Conservation (phyloP, 2,888 invertebrate genomes). For the Sarcophaga rosellei region DNA sequence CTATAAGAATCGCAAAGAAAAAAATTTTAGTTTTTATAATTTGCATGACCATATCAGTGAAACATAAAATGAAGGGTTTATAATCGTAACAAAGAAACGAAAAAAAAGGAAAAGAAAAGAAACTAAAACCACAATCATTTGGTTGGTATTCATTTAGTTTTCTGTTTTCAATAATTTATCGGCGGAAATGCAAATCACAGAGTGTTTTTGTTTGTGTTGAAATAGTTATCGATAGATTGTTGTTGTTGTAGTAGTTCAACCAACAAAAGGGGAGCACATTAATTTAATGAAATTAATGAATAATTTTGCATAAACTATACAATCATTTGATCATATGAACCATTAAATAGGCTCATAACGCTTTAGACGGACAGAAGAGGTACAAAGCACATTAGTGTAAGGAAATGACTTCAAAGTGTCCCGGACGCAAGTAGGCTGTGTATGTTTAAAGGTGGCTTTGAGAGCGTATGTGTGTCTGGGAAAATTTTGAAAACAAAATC, state of each 20-base stretch:
- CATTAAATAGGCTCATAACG: background rate
- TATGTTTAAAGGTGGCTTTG: background rate
- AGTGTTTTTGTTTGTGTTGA: slow-evolving; percentile 2
- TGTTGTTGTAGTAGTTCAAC: background rate
- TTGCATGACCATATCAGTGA: slow-evolving; percentile 58
- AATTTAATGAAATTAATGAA: slow-evolving; percentile 53
- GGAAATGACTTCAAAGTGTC: slow-evolving; percentile 29
- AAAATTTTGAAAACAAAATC: slow-evolving; percentile 3
- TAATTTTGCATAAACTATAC: slow-evolving; percentile 59
- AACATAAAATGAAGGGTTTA: slow-evolving; percentile 33
- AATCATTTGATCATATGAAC: slow-evolving; percentile 36
- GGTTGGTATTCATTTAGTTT: background rate
- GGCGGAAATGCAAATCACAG: slow-evolving; percentile 58
- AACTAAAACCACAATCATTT: slow-evolving; percentile 1
- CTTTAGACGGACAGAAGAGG: background rate
- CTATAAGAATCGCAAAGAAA: no score
- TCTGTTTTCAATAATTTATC: slow-evolving; percentile 5
- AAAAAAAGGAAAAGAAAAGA: slow-evolving; percentile 23
- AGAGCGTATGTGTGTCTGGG: slow-evolving; percentile 17
- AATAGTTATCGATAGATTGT: slow-evolving; percentile 20
- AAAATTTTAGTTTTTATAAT: slow-evolving; percentile 35
- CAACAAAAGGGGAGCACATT: slow-evolving; percentile 35
- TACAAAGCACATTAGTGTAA: slow-evolving; percentile 10
- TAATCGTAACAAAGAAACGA: background rate
- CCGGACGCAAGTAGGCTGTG: slow-evolving; percentile 16